Percentiles rank a stretch among this genome's conserved stretches.
Conservation (phyloP, 2,888 invertebrate genomes). For the Torymus auratus region DNA sequence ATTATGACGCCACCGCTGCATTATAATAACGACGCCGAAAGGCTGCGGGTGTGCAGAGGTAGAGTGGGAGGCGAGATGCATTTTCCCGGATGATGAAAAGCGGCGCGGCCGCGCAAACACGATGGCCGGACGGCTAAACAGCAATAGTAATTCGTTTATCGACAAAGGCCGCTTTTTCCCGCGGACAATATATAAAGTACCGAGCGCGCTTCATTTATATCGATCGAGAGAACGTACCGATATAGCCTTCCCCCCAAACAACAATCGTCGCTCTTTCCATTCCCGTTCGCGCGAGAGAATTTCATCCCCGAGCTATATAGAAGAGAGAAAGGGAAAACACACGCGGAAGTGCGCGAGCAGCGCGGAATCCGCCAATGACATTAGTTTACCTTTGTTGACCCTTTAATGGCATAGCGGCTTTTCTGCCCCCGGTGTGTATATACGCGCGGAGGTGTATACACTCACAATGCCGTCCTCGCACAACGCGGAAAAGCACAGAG, state of each 20-base stretch:
- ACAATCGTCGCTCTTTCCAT: constrained; percentile 26
- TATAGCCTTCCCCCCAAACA: neutral
- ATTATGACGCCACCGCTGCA: constrained; percentile 19
- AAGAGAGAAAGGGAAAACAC: too few relatives aligned
- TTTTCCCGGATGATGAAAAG: constrained; percentile 50
- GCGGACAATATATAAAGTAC: constrained; percentile 66
- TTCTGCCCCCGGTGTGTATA: constrained; percentile 17
- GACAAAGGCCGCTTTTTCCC: constrained; percentile 64
- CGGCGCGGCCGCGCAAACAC: constrained; percentile 21
- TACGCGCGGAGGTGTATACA: neutral
- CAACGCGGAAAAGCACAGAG: too few relatives aligned
- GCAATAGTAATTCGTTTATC: constrained; percentile 70
- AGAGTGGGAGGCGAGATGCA: constrained; percentile 23
- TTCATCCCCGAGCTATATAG: too few relatives aligned
- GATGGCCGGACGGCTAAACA: constrained; percentile 62
- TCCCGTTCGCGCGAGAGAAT: too few relatives aligned
- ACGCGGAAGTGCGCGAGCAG: neutral
- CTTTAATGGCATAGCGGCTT: constrained; percentile 46
- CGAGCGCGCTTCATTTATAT: constrained; percentile 28
- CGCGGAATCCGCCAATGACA: constrained; percentile 48
- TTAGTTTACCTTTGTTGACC: constrained; percentile 56
- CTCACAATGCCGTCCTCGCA: constrained; percentile 9
- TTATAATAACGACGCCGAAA: constrained; percentile 47
- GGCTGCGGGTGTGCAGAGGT: too few relatives aligned
- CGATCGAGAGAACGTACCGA: constrained; percentile 30